Evolutionary conservation across 2,113 vertebrate species (phyloP).

Genomic region (Xenopus borealis): DNA sequence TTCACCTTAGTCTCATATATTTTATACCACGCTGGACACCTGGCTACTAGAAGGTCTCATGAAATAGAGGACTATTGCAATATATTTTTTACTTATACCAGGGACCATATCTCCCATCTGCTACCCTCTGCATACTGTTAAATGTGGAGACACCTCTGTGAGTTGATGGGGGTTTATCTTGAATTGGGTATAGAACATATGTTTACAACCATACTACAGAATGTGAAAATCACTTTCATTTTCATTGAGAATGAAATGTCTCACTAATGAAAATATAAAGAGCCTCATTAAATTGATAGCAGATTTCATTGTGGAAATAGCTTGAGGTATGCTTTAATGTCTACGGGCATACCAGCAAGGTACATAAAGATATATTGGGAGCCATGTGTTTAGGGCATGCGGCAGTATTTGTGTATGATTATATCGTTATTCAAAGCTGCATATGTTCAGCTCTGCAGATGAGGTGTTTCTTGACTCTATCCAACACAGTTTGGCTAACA

Average conservation of each 20-base stretch:
- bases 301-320: conserved; percentile 2
- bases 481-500: conserved; percentile 44
- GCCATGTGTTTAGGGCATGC: conserved; percentile 34
- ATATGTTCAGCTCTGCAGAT: not conserved
- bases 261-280: conserved; percentile 27
- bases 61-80: no score
- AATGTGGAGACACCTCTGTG: no score
- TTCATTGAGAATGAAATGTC: conserved; percentile 17
- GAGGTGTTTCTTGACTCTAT: not conserved
- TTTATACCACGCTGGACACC: no score
- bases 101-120: no score
- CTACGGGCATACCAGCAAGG: conserved; percentile 22
- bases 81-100: no score
- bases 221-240: conserved; percentile 7
- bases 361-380: conserved; percentile 40
- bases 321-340: conserved; percentile 31
- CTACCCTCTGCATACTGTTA: no score
- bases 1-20: no score
- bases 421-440: not conserved
- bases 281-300: conserved; percentile 28
- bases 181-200: no score
- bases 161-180: no score
- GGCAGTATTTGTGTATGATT: conserved; percentile 24
- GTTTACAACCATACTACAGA: not conserved
- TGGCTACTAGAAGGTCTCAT: no score